Evolutionary conservation across 2,113 vertebrate genomes (phyloP), one percentile per base, ranked within the genome.

Genomic region (Malurus cyaneus): DNA sequence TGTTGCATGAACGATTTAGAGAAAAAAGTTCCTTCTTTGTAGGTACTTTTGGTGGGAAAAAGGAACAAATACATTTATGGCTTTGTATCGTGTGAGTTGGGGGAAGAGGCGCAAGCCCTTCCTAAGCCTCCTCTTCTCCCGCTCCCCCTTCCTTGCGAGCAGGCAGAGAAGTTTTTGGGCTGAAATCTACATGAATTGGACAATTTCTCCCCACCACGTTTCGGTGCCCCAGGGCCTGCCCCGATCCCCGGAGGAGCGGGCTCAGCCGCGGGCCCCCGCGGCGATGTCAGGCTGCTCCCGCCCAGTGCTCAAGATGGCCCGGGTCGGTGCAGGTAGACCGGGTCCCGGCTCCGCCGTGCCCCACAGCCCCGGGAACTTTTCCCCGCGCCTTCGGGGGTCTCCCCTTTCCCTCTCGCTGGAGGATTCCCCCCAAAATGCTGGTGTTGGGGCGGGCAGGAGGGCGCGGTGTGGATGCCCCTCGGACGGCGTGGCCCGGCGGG

Each of bases 271-370:
- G 71, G 20, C 13, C 36, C 87, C 85, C 49, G 41, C 17, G 24
- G 59, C 44, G 9, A 80, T 86, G 80, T 85, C 83, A 81, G 56
- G 47, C 74, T 66, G 34, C 74, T 96, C 80, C 94, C 76, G 71
- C 74, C 36, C 47, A 8, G 85, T 4, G 12, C 34, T 31, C 36
- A 76, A 74, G 15, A 86, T 47, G 80, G 90, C 87, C 76, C 44
- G 44, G 70, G 32, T 14, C 12, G 25, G 31, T 2, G 31, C 79
- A 79, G 79, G 83, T 54, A 85, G 21, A 49, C 2, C 1, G 5
- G 53, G 15, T 28, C 18, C 23, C 9, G 10, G 23, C 29, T 62
- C 25, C 5, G 13, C 16, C 3, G 11, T 9, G 34, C 50, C 65
- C 62, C 34, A 11, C 4, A 1, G 64, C 13, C n/a, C 12, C 25